phyloP scores from a whole-genome alignment of 2,113 vertebrate genomes.

The Hymenochirus boettgeri region DNA sequence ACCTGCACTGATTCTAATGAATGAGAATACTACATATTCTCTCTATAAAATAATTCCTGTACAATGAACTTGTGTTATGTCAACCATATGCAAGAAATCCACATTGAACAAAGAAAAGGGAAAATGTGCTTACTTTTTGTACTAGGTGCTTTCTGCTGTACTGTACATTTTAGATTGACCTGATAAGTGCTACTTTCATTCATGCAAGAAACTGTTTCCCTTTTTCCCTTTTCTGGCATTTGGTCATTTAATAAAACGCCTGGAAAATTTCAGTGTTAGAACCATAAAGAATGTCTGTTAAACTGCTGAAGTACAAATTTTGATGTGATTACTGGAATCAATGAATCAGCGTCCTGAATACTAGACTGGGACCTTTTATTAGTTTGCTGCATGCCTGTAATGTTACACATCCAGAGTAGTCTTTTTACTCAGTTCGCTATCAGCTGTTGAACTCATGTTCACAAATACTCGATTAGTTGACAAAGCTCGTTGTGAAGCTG shows the following conservation, averaged over 20 bases:
- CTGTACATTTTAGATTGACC: too few relatives aligned
- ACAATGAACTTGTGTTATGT: too few relatives aligned
- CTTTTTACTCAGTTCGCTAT: background rate
- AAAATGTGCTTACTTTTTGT: too few relatives aligned
- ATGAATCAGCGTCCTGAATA: constrained; percentile 5
- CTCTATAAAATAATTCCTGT: too few relatives aligned
- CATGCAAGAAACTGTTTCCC: too few relatives aligned
- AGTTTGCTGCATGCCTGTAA: background rate
- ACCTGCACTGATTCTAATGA: too few relatives aligned
- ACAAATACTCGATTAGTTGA: background rate
- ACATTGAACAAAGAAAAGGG: too few relatives aligned
- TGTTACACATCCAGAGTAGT: background rate
- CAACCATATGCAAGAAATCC: too few relatives aligned
- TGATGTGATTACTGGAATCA: background rate
- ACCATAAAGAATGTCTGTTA: constrained; percentile 2
- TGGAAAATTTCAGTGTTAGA: background rate
- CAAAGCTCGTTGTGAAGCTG: too few relatives aligned
- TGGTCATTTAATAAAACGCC: background rate
- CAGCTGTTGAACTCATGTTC: background rate
- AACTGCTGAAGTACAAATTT: background rate
- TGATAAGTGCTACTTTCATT: too few relatives aligned
- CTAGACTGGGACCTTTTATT: background rate
- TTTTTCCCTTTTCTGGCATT: background rate
- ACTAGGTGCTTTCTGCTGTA: too few relatives aligned
- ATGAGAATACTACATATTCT: too few relatives aligned